phyloP scores from a whole-genome alignment of 1,140 invertebrate species.

The Leucophenga varia region DNA sequence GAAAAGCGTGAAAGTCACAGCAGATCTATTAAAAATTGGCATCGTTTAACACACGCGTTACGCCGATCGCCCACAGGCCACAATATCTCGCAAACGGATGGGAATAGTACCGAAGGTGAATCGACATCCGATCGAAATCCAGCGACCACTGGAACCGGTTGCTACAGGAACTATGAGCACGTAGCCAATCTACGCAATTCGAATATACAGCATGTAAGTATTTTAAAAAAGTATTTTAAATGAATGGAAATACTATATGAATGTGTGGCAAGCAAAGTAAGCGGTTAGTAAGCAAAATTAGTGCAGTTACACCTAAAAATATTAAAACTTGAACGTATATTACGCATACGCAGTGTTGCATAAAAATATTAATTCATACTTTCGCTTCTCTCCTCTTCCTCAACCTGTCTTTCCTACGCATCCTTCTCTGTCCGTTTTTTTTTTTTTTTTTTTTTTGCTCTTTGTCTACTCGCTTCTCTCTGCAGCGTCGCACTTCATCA shows the following conservation, averaged over 20 bases:
- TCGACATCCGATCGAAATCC: conserved; percentile 67
- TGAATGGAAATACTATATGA: no score
- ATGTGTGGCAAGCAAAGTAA: no score
- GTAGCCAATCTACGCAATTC: conserved; percentile 64
- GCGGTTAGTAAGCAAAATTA: no score
- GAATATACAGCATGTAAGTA: conserved; percentile 63
- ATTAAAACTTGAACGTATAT: no score
- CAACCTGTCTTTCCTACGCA: no score
- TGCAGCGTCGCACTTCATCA: conserved; percentile 44
- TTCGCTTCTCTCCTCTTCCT: no score
- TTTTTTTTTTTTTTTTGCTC: no score
- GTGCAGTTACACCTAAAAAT: no score
- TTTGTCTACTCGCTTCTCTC: background rate
- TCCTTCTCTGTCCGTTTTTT: no score
- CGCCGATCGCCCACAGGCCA: conserved; percentile 70
- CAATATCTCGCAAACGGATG: conserved; percentile 86
- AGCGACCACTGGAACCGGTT: conserved; percentile 74
- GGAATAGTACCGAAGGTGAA: conserved; percentile 82
- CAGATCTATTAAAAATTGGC: conserved; percentile 57
- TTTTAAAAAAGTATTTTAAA: no score
- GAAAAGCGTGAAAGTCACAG: conserved; percentile 56
- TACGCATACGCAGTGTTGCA: no score
- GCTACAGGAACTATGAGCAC: conserved; percentile 85
- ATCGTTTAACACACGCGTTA: conserved; percentile 58
- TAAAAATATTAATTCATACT: no score